Percentiles rank a stretch among this genome's conserved stretches.
phyloP scores from a whole-genome alignment of 2,113 vertebrate genomes.

The Rhinogobius similis region DNA sequence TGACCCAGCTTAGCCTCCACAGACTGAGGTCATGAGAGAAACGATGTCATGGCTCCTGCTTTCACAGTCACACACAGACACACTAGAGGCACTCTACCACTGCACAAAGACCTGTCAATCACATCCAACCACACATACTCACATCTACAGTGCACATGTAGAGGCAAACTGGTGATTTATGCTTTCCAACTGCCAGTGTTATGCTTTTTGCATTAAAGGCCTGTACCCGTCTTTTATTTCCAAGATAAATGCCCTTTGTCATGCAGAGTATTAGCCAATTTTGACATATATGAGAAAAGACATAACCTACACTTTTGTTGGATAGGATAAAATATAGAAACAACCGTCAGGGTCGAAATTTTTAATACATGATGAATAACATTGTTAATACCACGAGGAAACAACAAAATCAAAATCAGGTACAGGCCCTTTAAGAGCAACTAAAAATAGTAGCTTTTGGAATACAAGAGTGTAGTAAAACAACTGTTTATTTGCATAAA shows the following conservation, averaged over 20 bases:
- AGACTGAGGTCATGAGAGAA: conserved; percentile 44
- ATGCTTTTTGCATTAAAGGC: conserved; percentile 9
- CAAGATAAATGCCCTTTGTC: too few species aligned
- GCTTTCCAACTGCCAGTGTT: conserved; percentile 5
- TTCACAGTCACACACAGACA: conserved; percentile 4
- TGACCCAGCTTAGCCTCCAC: conserved; percentile 53
- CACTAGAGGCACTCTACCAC: conserved; percentile 1
- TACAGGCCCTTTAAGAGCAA: background rate
- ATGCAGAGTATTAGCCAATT: too few species aligned
- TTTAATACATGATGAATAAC: too few species aligned
- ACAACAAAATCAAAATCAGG: too few species aligned
- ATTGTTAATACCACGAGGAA: too few species aligned
- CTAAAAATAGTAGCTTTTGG: too few species aligned
- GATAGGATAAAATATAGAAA: too few species aligned
- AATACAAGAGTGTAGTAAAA: background rate
- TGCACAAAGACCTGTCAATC: conserved; percentile 8
- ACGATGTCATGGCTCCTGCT: conserved; percentile 43
- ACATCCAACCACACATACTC: conserved; percentile 12
- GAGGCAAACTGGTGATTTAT: conserved; percentile 14
- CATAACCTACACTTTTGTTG: too few species aligned
- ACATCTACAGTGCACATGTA: conserved; percentile 2
- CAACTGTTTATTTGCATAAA: conserved; percentile 12
- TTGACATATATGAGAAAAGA: too few species aligned
- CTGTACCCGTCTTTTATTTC: too few species aligned
- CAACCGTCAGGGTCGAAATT: too few species aligned